phyloP scores from a whole-genome alignment of 2,113 vertebrate species.

The Gnathonemus longibarbis region DNA sequence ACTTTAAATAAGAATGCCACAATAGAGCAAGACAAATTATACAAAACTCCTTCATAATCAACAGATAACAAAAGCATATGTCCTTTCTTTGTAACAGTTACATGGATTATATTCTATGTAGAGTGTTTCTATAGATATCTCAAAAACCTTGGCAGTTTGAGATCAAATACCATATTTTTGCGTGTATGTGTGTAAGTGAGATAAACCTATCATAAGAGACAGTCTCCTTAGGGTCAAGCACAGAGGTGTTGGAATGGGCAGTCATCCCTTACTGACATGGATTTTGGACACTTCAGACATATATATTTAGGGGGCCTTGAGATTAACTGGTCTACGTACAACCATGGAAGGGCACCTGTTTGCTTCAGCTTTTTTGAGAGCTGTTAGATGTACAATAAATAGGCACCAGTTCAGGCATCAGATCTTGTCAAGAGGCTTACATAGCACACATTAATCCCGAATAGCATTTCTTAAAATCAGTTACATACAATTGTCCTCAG shows the following conservation, averaged over 20 bases:
- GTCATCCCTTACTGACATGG: conserved; percentile 12
- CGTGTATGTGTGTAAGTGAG: not conserved
- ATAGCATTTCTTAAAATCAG: not conserved
- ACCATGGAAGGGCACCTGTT: conserved; percentile 53
- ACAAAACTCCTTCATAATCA: not conserved
- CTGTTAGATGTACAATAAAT: conserved; percentile 6
- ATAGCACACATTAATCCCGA: not conserved
- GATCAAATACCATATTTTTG: not conserved
- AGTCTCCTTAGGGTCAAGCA: not conserved
- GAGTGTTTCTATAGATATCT: not conserved
- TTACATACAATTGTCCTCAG: not conserved
- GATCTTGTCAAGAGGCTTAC: not conserved
- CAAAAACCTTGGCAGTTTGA: not conserved
- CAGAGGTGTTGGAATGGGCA: not conserved
- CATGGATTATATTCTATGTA: not conserved
- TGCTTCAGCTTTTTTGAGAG: conserved; percentile 43
- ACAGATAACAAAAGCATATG: not conserved
- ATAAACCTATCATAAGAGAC: not conserved
- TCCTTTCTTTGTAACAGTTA: not conserved
- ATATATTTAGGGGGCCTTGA: conserved; percentile 56
- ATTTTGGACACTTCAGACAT: conserved; percentile 39
- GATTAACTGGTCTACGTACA: conserved; percentile 50
- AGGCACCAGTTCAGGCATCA: no score
- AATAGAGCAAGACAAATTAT: not conserved
- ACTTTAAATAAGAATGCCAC: not conserved